These are phyloP conservation scores for Heterotilapia buettikoferi DNA, from an alignment of 2,113 vertebrate species.

Conservation along the genomic window DNA sequence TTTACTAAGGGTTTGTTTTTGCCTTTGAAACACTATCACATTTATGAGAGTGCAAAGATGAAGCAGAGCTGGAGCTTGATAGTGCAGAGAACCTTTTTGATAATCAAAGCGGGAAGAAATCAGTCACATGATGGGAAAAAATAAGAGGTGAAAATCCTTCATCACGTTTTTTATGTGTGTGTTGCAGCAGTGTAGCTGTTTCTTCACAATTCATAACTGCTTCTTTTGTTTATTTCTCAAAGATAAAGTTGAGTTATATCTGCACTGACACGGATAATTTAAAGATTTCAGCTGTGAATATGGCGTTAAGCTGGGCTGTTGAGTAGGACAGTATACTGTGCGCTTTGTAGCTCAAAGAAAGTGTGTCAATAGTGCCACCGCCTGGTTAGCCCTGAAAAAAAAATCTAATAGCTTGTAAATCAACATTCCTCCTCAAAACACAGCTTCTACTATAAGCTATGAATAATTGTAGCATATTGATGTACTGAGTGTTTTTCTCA, in stretches of 20 bases:
- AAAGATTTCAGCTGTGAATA: background rate
- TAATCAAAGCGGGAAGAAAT: background rate
- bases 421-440: background rate
- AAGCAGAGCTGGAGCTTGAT: background rate
- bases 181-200: background rate
- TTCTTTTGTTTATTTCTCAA: background rate
- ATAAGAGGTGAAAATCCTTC: background rate
- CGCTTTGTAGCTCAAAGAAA: slow-evolving; percentile 19
- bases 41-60: background rate
- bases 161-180: background rate
- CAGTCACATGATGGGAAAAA: background rate
- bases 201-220: background rate
- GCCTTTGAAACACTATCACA: background rate
- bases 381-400: slow-evolving; percentile 41
- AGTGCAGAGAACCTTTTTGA: background rate
- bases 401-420: background rate
- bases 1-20: background rate
- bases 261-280: background rate
- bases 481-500: background rate
- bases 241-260: background rate
- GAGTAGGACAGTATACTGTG: background rate
- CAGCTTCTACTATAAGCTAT: background rate
- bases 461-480: background rate
- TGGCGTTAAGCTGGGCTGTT: background rate
- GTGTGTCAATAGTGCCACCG: slow-evolving; percentile 64